Percentiles rank a stretch among this genome's conserved stretches.
phyloP scores from a whole-genome alignment of 2,797 vertebrate species.

The Tokudaia tokunoshimensis region DNA sequence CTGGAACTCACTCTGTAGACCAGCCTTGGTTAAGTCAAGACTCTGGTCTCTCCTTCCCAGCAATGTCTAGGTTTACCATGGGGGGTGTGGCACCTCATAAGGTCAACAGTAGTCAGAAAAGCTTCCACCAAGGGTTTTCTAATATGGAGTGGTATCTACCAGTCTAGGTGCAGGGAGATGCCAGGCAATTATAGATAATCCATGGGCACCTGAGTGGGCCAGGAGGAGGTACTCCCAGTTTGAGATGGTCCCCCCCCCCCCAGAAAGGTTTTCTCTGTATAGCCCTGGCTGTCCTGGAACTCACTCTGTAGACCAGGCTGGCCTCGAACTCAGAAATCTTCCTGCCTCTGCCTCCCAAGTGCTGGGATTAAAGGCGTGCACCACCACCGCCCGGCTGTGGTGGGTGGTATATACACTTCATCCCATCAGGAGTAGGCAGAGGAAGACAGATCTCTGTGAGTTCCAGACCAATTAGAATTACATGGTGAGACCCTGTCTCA shows the following conservation, averaged over 20 bases:
- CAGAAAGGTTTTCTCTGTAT: too few relatives aligned
- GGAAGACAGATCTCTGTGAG: not conserved
- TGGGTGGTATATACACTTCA: not conserved
- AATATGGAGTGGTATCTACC: not conserved
- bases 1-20: too few relatives aligned
- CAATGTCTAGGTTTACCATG: not conserved
- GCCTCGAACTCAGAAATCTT: too few relatives aligned
- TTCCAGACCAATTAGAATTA: not conserved
- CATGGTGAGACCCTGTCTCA: not conserved
- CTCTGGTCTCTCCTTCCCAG: slow-evolving; percentile 8
- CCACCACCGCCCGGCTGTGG: not conserved
- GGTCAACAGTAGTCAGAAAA: not conserved
- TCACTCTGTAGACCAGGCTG: too few relatives aligned
- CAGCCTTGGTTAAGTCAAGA: not conserved
- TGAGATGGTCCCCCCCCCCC: not conserved
- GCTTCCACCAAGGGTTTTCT: not conserved
- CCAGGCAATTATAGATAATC: not conserved
- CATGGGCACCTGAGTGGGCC: not conserved
- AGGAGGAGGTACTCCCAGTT: not conserved
- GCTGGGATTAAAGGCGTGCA: too few relatives aligned
- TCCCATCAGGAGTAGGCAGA: not conserved
- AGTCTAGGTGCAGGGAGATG: not conserved
- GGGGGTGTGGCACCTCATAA: not conserved
- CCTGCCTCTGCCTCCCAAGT: too few relatives aligned
- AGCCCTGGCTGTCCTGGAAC: too few relatives aligned